These are phyloP conservation scores for Eucidaris tribuloides DNA, from an alignment of 35 echinoderm and acorn worm genomes.

Conservation along the genomic window DNA sequence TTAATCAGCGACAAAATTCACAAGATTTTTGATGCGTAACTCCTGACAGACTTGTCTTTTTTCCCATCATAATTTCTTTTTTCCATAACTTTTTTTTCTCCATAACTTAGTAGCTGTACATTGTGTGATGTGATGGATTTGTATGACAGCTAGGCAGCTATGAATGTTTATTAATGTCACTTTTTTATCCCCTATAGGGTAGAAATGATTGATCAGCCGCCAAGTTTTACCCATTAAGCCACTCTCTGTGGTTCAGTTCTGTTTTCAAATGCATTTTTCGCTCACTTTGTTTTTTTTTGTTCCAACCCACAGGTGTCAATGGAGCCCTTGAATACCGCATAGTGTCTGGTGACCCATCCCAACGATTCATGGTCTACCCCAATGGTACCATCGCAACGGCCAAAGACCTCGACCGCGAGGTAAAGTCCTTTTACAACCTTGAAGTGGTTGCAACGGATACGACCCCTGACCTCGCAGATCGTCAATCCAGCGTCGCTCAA, in stretches of 20 bases:
- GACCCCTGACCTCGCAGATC: constrained; percentile 31
- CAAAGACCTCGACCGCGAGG: constrained; percentile 65
- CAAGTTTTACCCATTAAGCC: no score
- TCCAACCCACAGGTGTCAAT: constrained; percentile 53
- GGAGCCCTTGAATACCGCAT: constrained; percentile 70
- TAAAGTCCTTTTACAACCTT: constrained; percentile 87
- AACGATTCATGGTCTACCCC: constrained; percentile 46
- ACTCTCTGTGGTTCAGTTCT: neutral
- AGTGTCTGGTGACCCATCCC: constrained; percentile 62
- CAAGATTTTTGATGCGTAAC: no score
- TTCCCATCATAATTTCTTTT: no score
- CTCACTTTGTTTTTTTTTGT: constrained; percentile 8
- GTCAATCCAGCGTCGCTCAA: constrained; percentile 51
- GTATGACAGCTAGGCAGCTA: no score
- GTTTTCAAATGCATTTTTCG: neutral
- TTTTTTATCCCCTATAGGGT: neutral
- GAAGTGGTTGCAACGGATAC: constrained; percentile 64
- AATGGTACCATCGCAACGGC: constrained; percentile 71
- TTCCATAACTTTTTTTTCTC: no score
- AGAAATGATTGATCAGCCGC: neutral
- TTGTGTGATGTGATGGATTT: no score
- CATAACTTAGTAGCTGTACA: no score
- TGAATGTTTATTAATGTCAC: no score
- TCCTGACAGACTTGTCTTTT: no score
- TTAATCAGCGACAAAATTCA: no score